Base-by-base conservation (phyloP, 2,113 vertebrate species). In the Engystomops pustulosus region DNA sequence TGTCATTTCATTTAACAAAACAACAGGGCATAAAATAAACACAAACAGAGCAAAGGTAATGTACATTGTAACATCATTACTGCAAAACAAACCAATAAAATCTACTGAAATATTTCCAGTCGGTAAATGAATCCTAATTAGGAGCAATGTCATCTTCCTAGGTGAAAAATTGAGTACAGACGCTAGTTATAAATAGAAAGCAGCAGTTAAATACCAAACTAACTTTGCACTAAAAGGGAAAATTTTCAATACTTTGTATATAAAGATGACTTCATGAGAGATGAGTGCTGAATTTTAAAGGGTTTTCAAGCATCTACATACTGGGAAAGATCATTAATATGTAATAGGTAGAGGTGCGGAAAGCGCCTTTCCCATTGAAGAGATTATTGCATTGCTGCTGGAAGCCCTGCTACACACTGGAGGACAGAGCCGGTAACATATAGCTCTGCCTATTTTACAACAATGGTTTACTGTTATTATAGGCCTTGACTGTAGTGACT, bases 1-100 rank as follows among this genome's bases (percentile, higher is more conserved):
- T 70, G 68, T 70, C 68, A 70, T 23, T 70, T 70, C 68, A 70
- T 70, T 41, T 70, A 70, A 70, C 68, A 70, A 70, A 70, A 70
- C 36, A 41, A 70, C 68, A 70, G 36, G 68, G 36, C 68, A 70
- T 70, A 70, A 70, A 70, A 70, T 70, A 38, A 70, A 70, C 10
- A 70, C 9, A 70, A 70, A 41, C 68, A 70, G 34, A 70, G 68
- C 68, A 70, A 70, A 70, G 68, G 36, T 70, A 44, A 70, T 44
- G n/a, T 14, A 70, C 20, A 41, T 70, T 44, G 36, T 70, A 70
- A 44, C 68, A 38, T 70, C n/a, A 70, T 70, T 70, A 70, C 36
- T 70, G 68, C 18, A 70, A 70, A 70, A 67, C 34, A 70, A 44
- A 23, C 18, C 36, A 23, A 70, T 41, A 70, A 70, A 70, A 70